phyloP scores from a whole-genome alignment of 2,113 vertebrate genomes.

The Carassius auratus region DNA sequence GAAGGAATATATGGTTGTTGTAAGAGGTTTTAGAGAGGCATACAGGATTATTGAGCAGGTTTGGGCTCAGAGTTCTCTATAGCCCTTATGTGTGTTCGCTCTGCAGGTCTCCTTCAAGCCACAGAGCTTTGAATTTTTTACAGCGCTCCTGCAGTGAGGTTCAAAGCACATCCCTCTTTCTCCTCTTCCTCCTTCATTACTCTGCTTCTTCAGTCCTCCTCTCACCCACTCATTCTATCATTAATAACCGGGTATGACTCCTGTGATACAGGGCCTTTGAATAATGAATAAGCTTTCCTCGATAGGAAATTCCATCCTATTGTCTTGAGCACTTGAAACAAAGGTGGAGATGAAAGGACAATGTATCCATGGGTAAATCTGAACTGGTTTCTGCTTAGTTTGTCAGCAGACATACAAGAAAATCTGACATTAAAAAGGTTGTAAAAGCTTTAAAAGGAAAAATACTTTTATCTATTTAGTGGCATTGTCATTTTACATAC shows the following conservation, averaged over 20 bases:
- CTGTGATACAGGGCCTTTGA: constrained; percentile 61
- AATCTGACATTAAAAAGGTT: not conserved
- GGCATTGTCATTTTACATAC: not conserved
- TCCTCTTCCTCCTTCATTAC: constrained; percentile 28
- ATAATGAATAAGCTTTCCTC: constrained; percentile 56
- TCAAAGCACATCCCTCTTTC: constrained; percentile 23
- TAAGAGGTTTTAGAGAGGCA: constrained; percentile 9
- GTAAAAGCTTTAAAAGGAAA: not conserved
- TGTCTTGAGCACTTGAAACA: constrained; percentile 59
- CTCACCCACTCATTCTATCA: constrained; percentile 27
- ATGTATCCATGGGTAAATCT: constrained; percentile 36
- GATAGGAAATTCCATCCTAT: constrained; percentile 63
- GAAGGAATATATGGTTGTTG: constrained; percentile 8
- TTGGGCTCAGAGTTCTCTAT: constrained; percentile 7
- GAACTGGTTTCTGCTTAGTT: constrained; percentile 40
- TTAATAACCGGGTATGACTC: constrained; percentile 47
- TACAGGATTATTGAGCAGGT: constrained; percentile 22
- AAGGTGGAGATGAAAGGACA: constrained; percentile 60
- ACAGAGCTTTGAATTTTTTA: constrained; percentile 38
- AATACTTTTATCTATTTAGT: not conserved
- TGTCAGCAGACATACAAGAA: constrained; percentile 1
- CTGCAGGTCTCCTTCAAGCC: constrained; percentile 27
- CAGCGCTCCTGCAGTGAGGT: not conserved
- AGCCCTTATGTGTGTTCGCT: constrained; percentile 14
- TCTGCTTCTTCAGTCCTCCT: not conserved